Conservation (phyloP, 2,113 vertebrate species). For the Pseudorasbora parva region DNA sequence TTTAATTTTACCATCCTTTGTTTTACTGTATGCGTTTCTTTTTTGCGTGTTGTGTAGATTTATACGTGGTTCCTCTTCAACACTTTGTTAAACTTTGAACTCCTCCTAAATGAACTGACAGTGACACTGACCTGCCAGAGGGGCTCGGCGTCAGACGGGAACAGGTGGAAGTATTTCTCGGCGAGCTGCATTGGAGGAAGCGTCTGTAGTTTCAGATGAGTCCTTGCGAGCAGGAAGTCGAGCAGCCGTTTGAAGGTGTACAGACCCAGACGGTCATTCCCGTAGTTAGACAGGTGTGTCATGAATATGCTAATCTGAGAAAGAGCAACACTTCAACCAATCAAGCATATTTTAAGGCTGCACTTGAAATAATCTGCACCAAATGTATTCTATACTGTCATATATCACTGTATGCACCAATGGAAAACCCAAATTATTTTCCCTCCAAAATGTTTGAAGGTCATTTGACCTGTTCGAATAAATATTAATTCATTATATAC, state of each 20-base stretch:
- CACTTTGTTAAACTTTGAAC: background rate
- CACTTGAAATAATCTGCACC: background rate
- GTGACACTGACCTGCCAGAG: slow-evolving; percentile 89
- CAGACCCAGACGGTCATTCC: slow-evolving; percentile 94
- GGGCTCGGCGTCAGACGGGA: slow-evolving; percentile 93
- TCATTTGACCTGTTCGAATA: background rate
- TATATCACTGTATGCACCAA: no score
- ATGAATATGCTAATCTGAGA: slow-evolving; percentile 97
- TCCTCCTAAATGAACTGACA: background rate
- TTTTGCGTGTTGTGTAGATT: background rate
- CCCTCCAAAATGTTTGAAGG: background rate
- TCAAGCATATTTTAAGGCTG: slow-evolving; percentile 16
- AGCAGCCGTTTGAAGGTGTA: slow-evolving; percentile 96
- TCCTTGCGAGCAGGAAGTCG: slow-evolving; percentile 92
- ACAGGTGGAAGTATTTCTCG: slow-evolving; percentile 97
- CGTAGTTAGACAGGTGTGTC: slow-evolving; percentile 97
- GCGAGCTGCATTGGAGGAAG: slow-evolving; percentile 91
- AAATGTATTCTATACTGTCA: no score
- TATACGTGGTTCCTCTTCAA: background rate
- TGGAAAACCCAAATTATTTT: background rate
- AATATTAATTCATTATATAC: background rate
- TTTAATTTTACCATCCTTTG: no score
- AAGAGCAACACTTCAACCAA: background rate
- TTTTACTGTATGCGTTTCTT: no score
- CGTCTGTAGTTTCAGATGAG: slow-evolving; percentile 92